A percentile compares a stretch with the other conserved stretches of the same genome.
These are phyloP conservation scores for Eupeodes corollae DNA, from an alignment of 1,140 invertebrate species.

Conservation along the genomic window DNA sequence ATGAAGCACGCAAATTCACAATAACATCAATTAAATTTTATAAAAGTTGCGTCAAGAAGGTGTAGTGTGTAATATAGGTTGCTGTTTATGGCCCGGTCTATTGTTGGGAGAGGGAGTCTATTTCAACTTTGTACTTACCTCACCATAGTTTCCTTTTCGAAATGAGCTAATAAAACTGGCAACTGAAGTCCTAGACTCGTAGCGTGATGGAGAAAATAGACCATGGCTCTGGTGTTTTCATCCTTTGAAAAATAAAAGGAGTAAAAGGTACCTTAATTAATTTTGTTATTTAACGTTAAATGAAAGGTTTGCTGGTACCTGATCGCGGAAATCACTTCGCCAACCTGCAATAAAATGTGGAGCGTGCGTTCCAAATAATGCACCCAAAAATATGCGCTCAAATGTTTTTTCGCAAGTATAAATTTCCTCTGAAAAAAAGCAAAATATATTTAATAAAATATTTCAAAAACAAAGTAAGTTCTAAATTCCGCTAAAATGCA, in stretches of 20 bases:
- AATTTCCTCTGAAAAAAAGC: conserved; percentile 44
- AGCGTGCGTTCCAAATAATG: conserved; percentile 63
- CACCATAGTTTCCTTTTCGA: conserved; percentile 27
- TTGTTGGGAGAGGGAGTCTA: too few species aligned
- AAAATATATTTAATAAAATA: too few species aligned
- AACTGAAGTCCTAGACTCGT: conserved; percentile 31
- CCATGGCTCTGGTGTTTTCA: conserved; percentile 60
- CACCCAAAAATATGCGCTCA: conserved; percentile 64
- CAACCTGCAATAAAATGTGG: conserved; percentile 68
- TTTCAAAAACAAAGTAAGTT: too few species aligned
- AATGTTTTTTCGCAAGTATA: conserved; percentile 68
- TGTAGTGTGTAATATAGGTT: too few species aligned
- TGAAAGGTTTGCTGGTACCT: conserved; percentile 16
- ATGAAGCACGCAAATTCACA: too few species aligned
- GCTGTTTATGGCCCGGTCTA: too few species aligned
- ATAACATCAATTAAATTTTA: too few species aligned
- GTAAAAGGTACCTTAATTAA: neutral
- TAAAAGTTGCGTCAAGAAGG: too few species aligned
- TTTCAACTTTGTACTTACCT: conserved; percentile 19
- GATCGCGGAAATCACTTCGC: conserved; percentile 68
- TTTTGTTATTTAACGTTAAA: neutral
- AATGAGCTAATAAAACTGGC: conserved; percentile 31
- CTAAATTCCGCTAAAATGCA: too few species aligned
- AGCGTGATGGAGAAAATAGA: conserved; percentile 67
- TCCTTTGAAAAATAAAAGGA: conserved; percentile 38